phyloP scores from a whole-genome alignment of 2,797 vertebrate species.

The Schizopygopsis pylzovi region DNA sequence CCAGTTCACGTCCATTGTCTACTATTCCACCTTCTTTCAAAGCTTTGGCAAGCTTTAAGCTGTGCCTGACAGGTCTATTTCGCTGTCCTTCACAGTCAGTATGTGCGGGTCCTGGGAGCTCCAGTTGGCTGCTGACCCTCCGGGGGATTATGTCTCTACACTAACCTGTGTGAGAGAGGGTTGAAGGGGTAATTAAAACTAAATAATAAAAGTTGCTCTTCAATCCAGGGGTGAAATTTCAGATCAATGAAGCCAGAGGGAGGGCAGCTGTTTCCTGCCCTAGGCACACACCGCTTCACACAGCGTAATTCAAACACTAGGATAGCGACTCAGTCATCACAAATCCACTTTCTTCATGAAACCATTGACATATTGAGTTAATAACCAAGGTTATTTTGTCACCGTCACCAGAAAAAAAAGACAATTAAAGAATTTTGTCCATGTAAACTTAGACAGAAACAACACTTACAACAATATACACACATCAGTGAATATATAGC shows the following conservation, averaged over 20 bases:
- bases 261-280: constrained; percentile 72
- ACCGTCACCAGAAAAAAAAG: constrained; percentile 7
- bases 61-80: constrained; percentile 50
- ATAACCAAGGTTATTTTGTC: constrained; percentile 20
- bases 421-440: background rate
- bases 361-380: constrained; percentile 39
- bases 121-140: constrained; percentile 66
- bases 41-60: constrained; percentile 53
- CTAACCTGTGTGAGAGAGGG: constrained; percentile 81
- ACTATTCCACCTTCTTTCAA: constrained; percentile 33
- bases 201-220: constrained; percentile 80
- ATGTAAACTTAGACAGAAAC: constrained; percentile 7
- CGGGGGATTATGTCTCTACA: constrained; percentile 78
- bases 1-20: constrained; percentile 28
- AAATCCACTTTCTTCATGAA: constrained; percentile 52
- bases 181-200: constrained; percentile 84
- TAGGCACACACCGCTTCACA: constrained; percentile 67
- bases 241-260: constrained; percentile 73
- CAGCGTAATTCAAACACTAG: constrained; percentile 74
- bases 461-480: background rate
- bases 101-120: constrained; percentile 71
- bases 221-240: constrained; percentile 72
- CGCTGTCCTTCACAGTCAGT: constrained; percentile 66
- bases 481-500: background rate
- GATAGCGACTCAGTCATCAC: constrained; percentile 69